A percentile compares a stretch with the other conserved stretches of the same genome.
These are phyloP conservation scores for Mycetomoellerius zeteki DNA, from an alignment of 1,140 invertebrate species.

Conservation along the genomic window DNA sequence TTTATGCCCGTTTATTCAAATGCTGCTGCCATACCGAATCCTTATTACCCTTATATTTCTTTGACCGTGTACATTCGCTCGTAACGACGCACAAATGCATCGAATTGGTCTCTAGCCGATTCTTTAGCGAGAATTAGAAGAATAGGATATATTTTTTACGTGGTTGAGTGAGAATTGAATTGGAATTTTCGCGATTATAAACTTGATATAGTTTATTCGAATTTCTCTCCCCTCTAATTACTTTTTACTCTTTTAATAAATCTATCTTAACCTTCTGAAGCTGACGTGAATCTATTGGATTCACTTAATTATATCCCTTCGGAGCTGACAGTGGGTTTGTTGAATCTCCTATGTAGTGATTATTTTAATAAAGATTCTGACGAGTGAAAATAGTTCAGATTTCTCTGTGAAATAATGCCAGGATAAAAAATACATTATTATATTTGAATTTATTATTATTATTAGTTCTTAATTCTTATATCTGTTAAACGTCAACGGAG, in stretches of 20 bases:
- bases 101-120: not conserved
- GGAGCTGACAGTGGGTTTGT: too few relatives aligned
- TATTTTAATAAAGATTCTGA: too few relatives aligned
- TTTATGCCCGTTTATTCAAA: slow-evolving; percentile 57
- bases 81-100: not conserved
- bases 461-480: too few relatives aligned
- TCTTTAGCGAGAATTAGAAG: not conserved
- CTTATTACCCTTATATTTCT: slow-evolving; percentile 41
- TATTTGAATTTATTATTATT: too few relatives aligned
- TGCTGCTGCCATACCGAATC: slow-evolving; percentile 1
- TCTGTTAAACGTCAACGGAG: too few relatives aligned
- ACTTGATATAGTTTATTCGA: not conserved
- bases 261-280: not conserved
- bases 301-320: too few relatives aligned
- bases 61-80: not conserved
- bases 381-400: too few relatives aligned
- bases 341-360: too few relatives aligned
- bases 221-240: not conserved
- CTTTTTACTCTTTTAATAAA: not conserved
- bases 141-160: not conserved
- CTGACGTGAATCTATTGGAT: too few relatives aligned
- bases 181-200: not conserved
- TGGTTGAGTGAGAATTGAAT: not conserved
- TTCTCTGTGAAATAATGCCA: too few relatives aligned
- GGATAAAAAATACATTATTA: too few relatives aligned